Evolutionary conservation across 2,888 invertebrate species (phyloP), one percentile per base, ranked within the genome.

Genomic region (Cataglyphis cursor): DNA sequence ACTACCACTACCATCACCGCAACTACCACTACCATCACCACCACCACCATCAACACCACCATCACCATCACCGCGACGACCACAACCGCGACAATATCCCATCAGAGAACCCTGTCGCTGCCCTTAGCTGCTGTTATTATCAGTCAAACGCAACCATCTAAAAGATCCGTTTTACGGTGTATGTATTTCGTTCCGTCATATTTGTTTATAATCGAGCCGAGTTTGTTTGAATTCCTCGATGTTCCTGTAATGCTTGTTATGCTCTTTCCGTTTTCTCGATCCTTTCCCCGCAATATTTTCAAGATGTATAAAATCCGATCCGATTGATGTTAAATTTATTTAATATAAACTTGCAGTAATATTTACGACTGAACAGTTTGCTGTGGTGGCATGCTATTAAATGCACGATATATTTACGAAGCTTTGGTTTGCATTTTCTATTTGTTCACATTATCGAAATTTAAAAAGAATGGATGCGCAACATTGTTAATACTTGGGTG

Each of bases 71-170:
- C 88, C 83, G 85, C 90, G 82, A 90, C 89, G 86, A 87, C 90
- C 88, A 93, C 91, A 88, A 91, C 90, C 92, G 91, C 93, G 91
- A 93, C 94, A 93, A 94, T 94, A 93, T 94, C 94, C 93, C 97
- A 97, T 95, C 97, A 96, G 94, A 96, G 97, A 94, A 97, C 97
- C 87, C 95, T 97, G 93, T 97, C 97, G 92, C 96, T 97, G 93
- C 97, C 97, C 85, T 94, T 97, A 88, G 96, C 96, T 9, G 96
- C 96, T 83, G 96, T 93, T 92, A 93, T 93, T 94, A 94, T 94
- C 94, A 94, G 92, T 95, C 94, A 95, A 94, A 93, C 93, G 92
- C 94, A 94, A 95, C 93, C 94, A 94, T 94, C 94, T 90, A 95
- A 94, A 94, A 93, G 94, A 94, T 93, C 94, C 84, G 93, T 94